A percentile compares a stretch with the other conserved stretches of the same genome.
Evolutionary conservation across 2,797 vertebrate genomes (phyloP).

Genomic region (Gephyroberyx darwinii): DNA sequence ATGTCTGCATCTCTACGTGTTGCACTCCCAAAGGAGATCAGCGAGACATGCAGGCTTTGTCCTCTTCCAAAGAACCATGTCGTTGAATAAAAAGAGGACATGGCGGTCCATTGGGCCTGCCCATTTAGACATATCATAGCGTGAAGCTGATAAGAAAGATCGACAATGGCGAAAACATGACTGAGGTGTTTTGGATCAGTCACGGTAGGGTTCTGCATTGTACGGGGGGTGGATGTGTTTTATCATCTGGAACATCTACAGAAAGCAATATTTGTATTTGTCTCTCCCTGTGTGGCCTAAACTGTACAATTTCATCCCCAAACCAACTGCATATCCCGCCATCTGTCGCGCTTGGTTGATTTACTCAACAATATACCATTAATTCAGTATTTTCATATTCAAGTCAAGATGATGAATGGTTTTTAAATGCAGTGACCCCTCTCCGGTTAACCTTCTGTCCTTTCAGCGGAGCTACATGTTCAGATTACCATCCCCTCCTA

Average conservation of each 20-base stretch:
- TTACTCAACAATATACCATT: constrained; percentile 26
- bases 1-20: constrained; percentile 31
- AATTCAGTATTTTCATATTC: constrained; percentile 44
- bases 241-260: constrained; percentile 46
- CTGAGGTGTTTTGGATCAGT: constrained; percentile 41
- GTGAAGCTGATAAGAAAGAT: constrained; percentile 52
- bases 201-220: constrained; percentile 36
- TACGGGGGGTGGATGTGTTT: constrained; percentile 28
- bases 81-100: constrained; percentile 23
- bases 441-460: constrained; percentile 7
- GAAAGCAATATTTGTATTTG: constrained; percentile 26
- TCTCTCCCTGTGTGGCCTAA: constrained; percentile 57
- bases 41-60: constrained; percentile 55
- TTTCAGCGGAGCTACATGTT: constrained; percentile 4
- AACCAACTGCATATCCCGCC: constrained; percentile 15
- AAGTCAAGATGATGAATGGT: constrained; percentile 51
- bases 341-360: constrained; percentile 44
- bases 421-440: constrained; percentile 9
- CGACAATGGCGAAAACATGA: constrained; percentile 28
- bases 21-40: constrained; percentile 38
- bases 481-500: not conserved
- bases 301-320: constrained; percentile 1
- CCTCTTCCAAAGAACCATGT: constrained; percentile 53
- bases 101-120: constrained; percentile 43
- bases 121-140: constrained; percentile 50